Conservation (phyloP, 2,888 invertebrate species). For the Noctua fimbriata region DNA sequence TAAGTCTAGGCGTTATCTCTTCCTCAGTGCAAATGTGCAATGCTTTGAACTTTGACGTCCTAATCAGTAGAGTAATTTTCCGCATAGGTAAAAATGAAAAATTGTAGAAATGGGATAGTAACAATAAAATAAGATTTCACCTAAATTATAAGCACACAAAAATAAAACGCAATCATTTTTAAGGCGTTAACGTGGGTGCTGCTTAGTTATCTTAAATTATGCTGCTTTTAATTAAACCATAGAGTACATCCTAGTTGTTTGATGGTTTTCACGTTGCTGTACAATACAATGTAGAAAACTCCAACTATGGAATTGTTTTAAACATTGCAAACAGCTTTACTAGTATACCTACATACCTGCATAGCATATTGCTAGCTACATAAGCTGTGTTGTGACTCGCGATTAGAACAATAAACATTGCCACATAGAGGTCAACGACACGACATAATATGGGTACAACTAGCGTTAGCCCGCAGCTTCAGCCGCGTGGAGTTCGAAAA, state of each 20-base stretch:
- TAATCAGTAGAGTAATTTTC: slow-evolving; percentile 1
- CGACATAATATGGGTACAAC: background rate
- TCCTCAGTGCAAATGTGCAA: slow-evolving; percentile 6
- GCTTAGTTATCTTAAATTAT: too few species aligned
- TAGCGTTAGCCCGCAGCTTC: background rate
- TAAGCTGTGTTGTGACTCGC: slow-evolving; percentile 5
- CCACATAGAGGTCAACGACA: slow-evolving; percentile 33
- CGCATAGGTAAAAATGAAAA: background rate
- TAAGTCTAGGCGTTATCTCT: slow-evolving; percentile 37
- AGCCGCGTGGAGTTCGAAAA: background rate
- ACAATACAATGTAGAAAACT: background rate
- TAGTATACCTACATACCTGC: background rate
- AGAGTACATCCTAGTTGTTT: background rate
- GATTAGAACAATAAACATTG: slow-evolving; percentile 32
- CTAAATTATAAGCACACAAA: background rate
- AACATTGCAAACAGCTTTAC: background rate
- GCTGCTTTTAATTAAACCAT: background rate
- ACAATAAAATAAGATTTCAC: background rate
- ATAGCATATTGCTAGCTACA: background rate
- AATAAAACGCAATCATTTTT: background rate
- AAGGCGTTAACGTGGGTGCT: background rate
- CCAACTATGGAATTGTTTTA: background rate
- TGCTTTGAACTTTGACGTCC: slow-evolving; percentile 42
- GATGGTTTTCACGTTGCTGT: too few species aligned
- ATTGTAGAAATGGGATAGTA: background rate